Evolutionary conservation across 2,888 invertebrate species (phyloP).

Genomic region (Philaethria dido): DNA sequence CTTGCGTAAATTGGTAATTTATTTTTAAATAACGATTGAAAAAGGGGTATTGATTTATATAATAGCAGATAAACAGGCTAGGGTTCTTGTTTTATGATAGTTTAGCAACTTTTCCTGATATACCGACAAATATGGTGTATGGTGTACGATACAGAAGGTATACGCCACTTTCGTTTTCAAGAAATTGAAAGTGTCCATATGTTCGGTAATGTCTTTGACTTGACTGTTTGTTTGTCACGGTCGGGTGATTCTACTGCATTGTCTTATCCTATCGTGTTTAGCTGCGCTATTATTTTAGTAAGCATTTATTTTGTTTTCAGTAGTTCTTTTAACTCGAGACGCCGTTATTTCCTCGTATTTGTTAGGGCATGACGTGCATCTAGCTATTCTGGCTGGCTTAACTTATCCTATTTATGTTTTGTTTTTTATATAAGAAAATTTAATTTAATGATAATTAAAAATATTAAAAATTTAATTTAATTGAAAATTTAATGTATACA

Average conservation of each 20-base stretch:
- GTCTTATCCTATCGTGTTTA: constrained; percentile 70
- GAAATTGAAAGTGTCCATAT: constrained; percentile 80
- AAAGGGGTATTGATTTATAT: constrained; percentile 2
- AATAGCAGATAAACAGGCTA: neutral
- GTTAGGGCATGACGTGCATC: constrained; percentile 38
- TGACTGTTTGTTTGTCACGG: constrained; percentile 79
- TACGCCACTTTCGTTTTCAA: constrained; percentile 78
- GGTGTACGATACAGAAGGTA: constrained; percentile 64
- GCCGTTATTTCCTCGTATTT: constrained; percentile 58
- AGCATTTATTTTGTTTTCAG: constrained; percentile 71
- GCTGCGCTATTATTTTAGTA: constrained; percentile 70
- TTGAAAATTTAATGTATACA: too few species aligned
- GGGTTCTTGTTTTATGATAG: constrained; percentile 63
- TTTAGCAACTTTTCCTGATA: constrained; percentile 70
- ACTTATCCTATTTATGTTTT: neutral
- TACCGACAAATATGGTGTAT: constrained; percentile 72
- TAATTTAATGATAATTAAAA: too few species aligned
- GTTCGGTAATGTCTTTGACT: constrained; percentile 82
- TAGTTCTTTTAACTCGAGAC: constrained; percentile 46
- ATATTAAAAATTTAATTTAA: too few species aligned
- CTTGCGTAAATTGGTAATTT: too few species aligned
- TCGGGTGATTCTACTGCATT: constrained; percentile 60
- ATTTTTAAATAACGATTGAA: neutral
- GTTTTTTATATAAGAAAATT: neutral
- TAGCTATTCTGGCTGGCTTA: constrained; percentile 28